Evolutionary conservation across 1,140 invertebrate species (phyloP).

Genomic region (Adelges cooleyi): DNA sequence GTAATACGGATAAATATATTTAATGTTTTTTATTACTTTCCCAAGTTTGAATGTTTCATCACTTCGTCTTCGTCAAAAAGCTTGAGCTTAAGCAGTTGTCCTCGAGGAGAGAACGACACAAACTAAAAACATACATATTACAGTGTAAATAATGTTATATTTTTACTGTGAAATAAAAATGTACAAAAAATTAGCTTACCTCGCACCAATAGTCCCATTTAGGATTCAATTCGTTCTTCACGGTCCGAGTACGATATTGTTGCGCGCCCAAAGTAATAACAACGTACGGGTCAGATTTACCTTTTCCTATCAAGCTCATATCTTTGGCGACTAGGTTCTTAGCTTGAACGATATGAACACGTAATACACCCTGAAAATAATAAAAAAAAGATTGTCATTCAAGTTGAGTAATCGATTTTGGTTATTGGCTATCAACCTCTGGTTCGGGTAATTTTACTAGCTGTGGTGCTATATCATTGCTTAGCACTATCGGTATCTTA

Average conservation of each 20-base stretch:
- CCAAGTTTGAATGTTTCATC: constrained; percentile 25
- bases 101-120: constrained; percentile 16
- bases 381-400: neutral
- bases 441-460: constrained; percentile 75
- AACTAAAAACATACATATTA: constrained; percentile 10
- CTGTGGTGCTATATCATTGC: constrained; percentile 62
- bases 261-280: constrained; percentile 76
- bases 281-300: constrained; percentile 91
- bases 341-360: constrained; percentile 83
- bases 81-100: constrained; percentile 4
- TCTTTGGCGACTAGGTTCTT: constrained; percentile 86
- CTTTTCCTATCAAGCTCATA: constrained; percentile 79
- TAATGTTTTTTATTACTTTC: constrained; percentile 11
- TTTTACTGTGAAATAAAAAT: too few relatives aligned
- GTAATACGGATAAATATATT: neutral
- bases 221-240: constrained; percentile 83
- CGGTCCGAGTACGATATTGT: constrained; percentile 75
- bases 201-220: constrained; percentile 91
- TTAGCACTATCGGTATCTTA: constrained; percentile 76
- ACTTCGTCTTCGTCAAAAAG: constrained; percentile 28
- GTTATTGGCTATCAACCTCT: constrained; percentile 44
- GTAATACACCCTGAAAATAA: constrained; percentile 56
- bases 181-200: constrained; percentile 47
- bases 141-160: constrained; percentile 3
- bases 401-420: too few relatives aligned